Percentiles rank a stretch among this genome's conserved stretches.
Conservation (phyloP, 1,140 invertebrate genomes). For the Apis mellifera region DNA sequence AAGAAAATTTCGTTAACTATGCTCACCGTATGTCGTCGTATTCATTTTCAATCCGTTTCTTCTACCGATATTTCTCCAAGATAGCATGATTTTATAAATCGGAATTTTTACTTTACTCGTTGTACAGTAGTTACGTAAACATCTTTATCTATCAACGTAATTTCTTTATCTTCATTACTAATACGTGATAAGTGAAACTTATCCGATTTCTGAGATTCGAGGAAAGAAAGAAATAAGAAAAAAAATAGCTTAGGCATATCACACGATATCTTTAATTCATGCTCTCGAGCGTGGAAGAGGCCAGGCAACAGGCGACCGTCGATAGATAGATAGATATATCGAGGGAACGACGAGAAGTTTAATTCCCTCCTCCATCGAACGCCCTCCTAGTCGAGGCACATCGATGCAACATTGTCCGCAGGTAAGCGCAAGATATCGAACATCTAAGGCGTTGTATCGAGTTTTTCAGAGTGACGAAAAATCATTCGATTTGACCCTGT, state of each 20-base stretch:
- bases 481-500: constrained; percentile 50
- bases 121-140: background rate
- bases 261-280: background rate
- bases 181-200: no score
- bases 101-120: no score
- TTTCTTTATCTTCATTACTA: no score
- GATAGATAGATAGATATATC: background rate
- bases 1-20: background rate
- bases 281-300: background rate
- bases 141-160: no score
- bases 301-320: background rate
- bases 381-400: background rate
- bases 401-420: constrained; percentile 5
- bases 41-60: no score
- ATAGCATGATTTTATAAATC: no score
- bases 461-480: constrained; percentile 42
- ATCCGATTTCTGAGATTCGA: background rate
- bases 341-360: constrained; percentile 9
- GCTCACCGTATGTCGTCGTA: background rate
- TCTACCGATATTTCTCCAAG: no score
- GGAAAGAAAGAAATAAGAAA: background rate
- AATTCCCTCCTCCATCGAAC: background rate
- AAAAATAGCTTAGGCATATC: background rate
- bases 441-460: constrained; percentile 18
- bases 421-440: constrained; percentile 15